A percentile compares a stretch with the other conserved stretches of the same genome.
These are phyloP conservation scores for Ectemnius cavifrons DNA, from an alignment of 2,888 invertebrate genomes.

Conservation along the genomic window DNA sequence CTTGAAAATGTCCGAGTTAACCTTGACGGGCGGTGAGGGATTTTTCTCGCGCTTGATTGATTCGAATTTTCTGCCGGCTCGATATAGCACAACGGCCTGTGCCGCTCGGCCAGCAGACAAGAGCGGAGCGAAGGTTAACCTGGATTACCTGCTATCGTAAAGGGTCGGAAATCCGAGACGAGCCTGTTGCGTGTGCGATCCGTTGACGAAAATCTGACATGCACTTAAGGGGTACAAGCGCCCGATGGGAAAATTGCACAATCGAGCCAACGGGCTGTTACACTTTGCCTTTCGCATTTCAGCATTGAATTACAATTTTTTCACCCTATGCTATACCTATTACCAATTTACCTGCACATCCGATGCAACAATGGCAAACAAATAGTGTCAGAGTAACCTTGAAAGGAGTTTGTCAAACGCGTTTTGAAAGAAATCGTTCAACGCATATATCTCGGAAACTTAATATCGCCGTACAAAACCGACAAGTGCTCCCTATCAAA, in stretches of 20 bases:
- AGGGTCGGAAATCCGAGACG: conserved; percentile 51
- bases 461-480: neutral
- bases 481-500: neutral
- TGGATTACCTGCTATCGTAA: conserved; percentile 37
- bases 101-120: conserved; percentile 3
- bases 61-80: conserved; percentile 37
- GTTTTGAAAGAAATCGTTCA: neutral
- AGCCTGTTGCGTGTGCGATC: conserved; percentile 40
- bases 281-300: neutral
- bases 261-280: neutral
- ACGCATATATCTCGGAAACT: conserved; percentile 6
- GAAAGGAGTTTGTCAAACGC: no score
- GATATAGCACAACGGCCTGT: conserved; percentile 27
- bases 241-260: neutral
- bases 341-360: no score
- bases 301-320: neutral
- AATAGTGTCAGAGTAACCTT: no score
- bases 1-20: conserved; percentile 47
- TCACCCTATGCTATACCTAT: neutral
- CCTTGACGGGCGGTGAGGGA: conserved; percentile 46
- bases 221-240: neutral
- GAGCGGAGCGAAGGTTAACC: conserved; percentile 54
- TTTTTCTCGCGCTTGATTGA: conserved; percentile 63
- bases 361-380: no score
- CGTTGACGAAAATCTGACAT: conserved; percentile 23